Evolutionary conservation across 1,140 invertebrate genomes (phyloP).

Genomic region (Oppia nitens): DNA sequence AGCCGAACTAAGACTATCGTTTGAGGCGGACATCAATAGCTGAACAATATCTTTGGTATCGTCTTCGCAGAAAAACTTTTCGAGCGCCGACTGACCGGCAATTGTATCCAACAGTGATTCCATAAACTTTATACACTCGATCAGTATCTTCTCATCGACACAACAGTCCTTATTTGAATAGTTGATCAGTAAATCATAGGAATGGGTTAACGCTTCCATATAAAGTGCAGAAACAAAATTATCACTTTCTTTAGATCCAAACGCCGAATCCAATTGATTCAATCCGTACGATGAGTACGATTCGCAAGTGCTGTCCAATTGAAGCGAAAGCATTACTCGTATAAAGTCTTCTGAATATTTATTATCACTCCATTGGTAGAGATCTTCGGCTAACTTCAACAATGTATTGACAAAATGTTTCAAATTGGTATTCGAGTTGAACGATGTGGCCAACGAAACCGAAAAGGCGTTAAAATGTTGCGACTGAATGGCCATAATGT

Average conservation of each 20-base stretch:
- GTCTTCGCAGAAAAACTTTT: slow-evolving; percentile 47
- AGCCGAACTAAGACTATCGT: slow-evolving; percentile 42
- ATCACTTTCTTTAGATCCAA: slow-evolving; percentile 42
- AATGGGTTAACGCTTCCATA: slow-evolving; percentile 42
- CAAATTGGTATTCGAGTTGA: not conserved
- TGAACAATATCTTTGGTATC: slow-evolving; percentile 31
- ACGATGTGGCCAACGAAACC: slow-evolving; percentile 20
- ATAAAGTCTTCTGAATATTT: slow-evolving; percentile 6
- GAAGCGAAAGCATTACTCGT: slow-evolving; percentile 4
- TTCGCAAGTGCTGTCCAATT: slow-evolving; percentile 5
- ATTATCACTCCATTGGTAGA: not conserved
- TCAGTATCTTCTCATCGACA: slow-evolving; percentile 47
- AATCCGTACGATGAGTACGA: not conserved
- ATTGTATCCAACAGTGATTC: slow-evolving; percentile 62
- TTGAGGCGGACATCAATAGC: slow-evolving; percentile 43
- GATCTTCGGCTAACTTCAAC: slow-evolving; percentile 11
- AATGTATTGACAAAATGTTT: slow-evolving; percentile 9
- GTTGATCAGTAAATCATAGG: slow-evolving; percentile 41
- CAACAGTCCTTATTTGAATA: slow-evolving; percentile 26
- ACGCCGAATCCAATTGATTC: slow-evolving; percentile 35
- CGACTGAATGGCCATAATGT: slow-evolving; percentile 31
- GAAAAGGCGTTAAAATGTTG: slow-evolving; percentile 36
- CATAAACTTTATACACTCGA: slow-evolving; percentile 57
- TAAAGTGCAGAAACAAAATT: slow-evolving; percentile 44
- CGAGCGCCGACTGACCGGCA: slow-evolving; percentile 56